phyloP scores from a whole-genome alignment of 1,140 invertebrate species.

The Trissolcus basalis region DNA sequence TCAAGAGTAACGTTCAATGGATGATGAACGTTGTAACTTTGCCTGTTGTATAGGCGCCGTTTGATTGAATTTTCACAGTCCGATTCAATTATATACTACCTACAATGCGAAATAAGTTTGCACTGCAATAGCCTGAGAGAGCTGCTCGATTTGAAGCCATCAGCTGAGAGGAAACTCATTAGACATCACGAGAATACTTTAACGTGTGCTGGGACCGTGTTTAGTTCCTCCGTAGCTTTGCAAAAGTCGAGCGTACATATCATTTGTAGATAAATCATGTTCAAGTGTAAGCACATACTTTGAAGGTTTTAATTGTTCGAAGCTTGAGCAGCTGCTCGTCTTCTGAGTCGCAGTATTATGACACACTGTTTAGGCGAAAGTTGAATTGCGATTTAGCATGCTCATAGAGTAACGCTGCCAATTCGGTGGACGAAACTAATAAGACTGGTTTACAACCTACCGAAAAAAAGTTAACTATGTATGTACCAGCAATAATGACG shows the following conservation, averaged over 20 bases:
- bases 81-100: slow-evolving; percentile 27
- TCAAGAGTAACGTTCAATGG: not conserved
- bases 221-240: slow-evolving; percentile 31
- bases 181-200: too few species aligned
- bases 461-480: slow-evolving; percentile 49
- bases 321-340: slow-evolving; percentile 3
- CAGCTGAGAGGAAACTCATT: not conserved
- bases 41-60: slow-evolving; percentile 28
- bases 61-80: slow-evolving; percentile 38
- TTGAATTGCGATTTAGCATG: slow-evolving; percentile 16
- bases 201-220: not conserved
- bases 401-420: slow-evolving; percentile 15
- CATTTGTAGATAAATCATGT: slow-evolving; percentile 21
- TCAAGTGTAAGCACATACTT: too few species aligned
- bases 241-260: slow-evolving; percentile 43
- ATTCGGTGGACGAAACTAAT: slow-evolving; percentile 8
- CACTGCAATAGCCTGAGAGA: slow-evolving; percentile 13
- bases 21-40: slow-evolving; percentile 15
- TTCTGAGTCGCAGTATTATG: slow-evolving; percentile 34
- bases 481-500: slow-evolving; percentile 59
- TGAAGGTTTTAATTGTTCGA: not conserved
- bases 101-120: slow-evolving; percentile 28
- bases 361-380: slow-evolving; percentile 22
- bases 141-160: not conserved
- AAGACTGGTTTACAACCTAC: slow-evolving; percentile 20